Evolutionary conservation across 2,888 invertebrate species (phyloP), one percentile per base, ranked within the genome.

Genomic region (Brenthis ino): DNA sequence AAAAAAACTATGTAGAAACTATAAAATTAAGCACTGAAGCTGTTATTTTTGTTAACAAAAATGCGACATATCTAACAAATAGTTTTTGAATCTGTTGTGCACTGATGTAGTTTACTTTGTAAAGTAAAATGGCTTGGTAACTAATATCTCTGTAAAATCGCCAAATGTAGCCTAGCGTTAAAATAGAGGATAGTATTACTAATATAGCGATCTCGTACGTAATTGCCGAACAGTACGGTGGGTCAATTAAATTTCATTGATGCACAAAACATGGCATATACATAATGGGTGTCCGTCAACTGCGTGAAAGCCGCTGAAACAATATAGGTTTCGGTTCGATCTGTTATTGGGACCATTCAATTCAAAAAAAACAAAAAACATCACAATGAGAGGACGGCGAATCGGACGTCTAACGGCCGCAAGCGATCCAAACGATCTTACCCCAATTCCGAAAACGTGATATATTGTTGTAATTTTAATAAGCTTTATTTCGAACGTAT

Each of bases 161-260:
- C 84, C 85, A 84, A 87, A 73, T 76, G 78, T 84, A 84, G 82
- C 65, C 68, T 72, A 75, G 75, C 76, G 71, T 76, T 78, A 82
- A 80, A 77, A 80, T 73, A 80, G 82, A 85, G 83, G 79, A 81
- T 79, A 85, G 80, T 85, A 85, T 84, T 82, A 84, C 73, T 82
- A 80, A 77, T 72, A 76, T 83, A 82, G 80, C 76, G 78, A 78
- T 80, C 77, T 81, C 78, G 80, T 77, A 79, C 80, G 73, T 72
- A 76, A 79, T 77, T 79, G 75, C 78, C 79, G 78, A 79, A 80
- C 77, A 80, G 80, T 80, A 76, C 73, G 78, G 76, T 78, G 79
- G 83, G 87, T 86, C 87, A 87, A 87, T 88, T 88, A 87, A 80
- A 75, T 79, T 77, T 77, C 74, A 72, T 74, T 78, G 77, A 78